Conservation (phyloP, 2,888 invertebrate genomes). For the Yponomeuta plumbellus region DNA sequence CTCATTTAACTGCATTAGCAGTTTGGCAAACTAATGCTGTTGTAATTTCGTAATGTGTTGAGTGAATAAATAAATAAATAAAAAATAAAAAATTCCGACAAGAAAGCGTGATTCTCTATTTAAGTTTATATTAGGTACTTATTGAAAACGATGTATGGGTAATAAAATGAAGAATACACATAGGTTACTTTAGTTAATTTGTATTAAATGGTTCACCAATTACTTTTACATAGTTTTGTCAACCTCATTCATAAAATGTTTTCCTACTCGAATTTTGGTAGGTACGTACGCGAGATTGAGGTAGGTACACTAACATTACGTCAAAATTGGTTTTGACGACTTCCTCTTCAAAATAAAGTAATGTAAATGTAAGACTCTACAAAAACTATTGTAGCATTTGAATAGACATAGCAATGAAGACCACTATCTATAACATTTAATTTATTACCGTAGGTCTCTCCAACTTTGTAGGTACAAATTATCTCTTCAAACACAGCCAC, state of each 20-base stretch:
- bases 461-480: neutral
- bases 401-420: no score
- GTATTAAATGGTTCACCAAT: conserved; percentile 58
- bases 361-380: neutral
- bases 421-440: no score
- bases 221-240: conserved; percentile 22
- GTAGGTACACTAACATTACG: no score
- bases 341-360: no score
- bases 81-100: no score
- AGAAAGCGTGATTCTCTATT: no score
- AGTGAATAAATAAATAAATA: no score
- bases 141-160: neutral
- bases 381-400: neutral
- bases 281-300: neutral
- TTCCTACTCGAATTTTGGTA: neutral
- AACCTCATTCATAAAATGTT: neutral
- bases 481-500: neutral
- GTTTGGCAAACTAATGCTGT: no score
- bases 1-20: no score
- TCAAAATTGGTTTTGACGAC: no score
- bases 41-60: no score
- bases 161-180: conserved; percentile 28
- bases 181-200: conserved; percentile 49
- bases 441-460: neutral
- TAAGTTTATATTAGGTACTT: neutral